Base-by-base conservation (phyloP, 2,113 vertebrate genomes). In the Chaetura pelagica region DNA sequence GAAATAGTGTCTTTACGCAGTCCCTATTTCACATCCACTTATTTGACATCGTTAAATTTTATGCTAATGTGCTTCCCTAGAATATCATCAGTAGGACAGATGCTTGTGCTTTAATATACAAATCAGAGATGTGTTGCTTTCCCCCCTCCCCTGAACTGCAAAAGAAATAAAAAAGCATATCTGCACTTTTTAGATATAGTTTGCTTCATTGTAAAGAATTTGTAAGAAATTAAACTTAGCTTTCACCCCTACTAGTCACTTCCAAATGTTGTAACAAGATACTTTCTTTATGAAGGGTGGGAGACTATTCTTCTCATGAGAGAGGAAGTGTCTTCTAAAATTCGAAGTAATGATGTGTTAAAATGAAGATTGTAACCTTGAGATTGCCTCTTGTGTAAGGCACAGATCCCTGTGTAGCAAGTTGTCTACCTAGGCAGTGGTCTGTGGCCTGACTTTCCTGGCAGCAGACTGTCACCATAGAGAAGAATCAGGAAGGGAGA, bases 21-120 rank as follows among this genome's bases (percentile, higher is more conserved):
- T 98, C 98, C 97, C 98, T 98, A 98, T 98, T 98, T 98, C 98
- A 98, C 98, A 98, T 98, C 97, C 97, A 98, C 98, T 98, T 98
- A 98, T 98, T 98, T 98, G 98, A 98, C 98, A 98, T 98, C 97
- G 97, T 98, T 98, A 98, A 98, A 98, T 98, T 98, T 98, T 98
- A 98, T 98, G 98, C 98, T 98, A 98, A 98, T 98, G 95, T 95
- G 96, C 97, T 98, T 98, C 98, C 97, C 98, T 98, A 97, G 97
- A 98, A 98, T 98, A 97, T 98, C 98, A 98, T 98, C 98, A 98
- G 97, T 97, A 98, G 98, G 98, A 98, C 98, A 98, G 98, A 98
- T 98, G 98, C 97, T 98, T 97, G 97, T 59, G 97, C 98, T 98
- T 98, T 98, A 98, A 98, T 98, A 98, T 98, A 98, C 98, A 98